These are phyloP conservation scores for Mythimna vitellina DNA, from an alignment of 2,888 invertebrate genomes.

Conservation along the genomic window DNA sequence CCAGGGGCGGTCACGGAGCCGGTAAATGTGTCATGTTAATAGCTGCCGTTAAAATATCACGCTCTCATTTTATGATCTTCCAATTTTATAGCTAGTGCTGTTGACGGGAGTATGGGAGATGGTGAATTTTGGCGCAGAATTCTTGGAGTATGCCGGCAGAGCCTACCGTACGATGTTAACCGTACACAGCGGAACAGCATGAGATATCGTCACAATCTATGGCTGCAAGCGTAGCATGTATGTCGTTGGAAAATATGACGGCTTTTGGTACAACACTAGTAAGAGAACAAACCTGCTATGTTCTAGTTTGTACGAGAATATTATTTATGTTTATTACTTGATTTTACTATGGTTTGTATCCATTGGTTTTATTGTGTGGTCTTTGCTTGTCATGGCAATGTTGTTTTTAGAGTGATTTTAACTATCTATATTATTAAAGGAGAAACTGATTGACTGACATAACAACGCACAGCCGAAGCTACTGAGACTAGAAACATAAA, in stretches of 20 bases:
- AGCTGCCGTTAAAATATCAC: conserved; percentile 78
- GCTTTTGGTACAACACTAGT: conserved; percentile 9
- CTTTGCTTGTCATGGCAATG: background rate
- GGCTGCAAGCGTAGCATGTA: conserved; percentile 6
- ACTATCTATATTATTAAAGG: no score
- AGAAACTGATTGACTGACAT: no score
- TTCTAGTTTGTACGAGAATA: background rate
- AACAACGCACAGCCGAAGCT: no score
- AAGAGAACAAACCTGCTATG: background rate
- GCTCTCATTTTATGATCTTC: conserved; percentile 79
- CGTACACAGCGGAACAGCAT: conserved; percentile 25
- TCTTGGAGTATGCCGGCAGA: conserved; percentile 27
- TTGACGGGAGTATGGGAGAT: conserved; percentile 53
- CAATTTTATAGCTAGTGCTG: conserved; percentile 76
- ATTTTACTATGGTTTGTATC: background rate
- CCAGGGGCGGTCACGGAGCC: conserved; percentile 72
- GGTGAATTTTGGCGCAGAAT: conserved; percentile 42
- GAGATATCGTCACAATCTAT: conserved; percentile 26
- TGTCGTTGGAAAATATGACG: conserved; percentile 29
- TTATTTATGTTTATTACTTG: background rate
- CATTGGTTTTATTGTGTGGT: background rate
- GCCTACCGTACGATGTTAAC: conserved; percentile 1
- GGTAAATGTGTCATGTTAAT: conserved; percentile 85
- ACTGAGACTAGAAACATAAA: no score
- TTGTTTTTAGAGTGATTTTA: background rate